phyloP scores from a whole-genome alignment of 2,888 invertebrate species.

The Phrixothrix hirtus region DNA sequence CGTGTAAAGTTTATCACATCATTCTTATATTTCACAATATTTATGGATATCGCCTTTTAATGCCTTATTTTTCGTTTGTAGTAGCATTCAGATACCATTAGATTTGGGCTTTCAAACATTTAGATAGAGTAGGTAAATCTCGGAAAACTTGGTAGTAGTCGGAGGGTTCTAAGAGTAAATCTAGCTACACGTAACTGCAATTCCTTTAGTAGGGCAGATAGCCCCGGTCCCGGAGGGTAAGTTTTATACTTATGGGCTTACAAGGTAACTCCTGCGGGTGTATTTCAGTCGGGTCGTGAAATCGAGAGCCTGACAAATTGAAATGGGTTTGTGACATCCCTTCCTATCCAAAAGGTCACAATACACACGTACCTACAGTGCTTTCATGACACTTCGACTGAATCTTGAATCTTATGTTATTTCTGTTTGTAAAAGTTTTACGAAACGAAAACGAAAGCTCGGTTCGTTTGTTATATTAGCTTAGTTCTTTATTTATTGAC shows the following conservation, averaged over 20 bases:
- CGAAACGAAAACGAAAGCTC: neutral
- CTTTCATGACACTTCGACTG: slow-evolving; percentile 22
- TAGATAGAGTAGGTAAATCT: slow-evolving; percentile 18
- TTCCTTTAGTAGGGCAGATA: slow-evolving; percentile 37
- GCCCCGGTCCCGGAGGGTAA: slow-evolving; percentile 41
- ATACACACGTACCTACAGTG: slow-evolving; percentile 27
- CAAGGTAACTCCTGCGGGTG: slow-evolving; percentile 50
- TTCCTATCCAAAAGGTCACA: slow-evolving; percentile 32
- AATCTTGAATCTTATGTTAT: slow-evolving; percentile 26
- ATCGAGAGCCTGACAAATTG: slow-evolving; percentile 53
- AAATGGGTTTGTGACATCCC: slow-evolving; percentile 48
- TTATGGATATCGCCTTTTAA: too few relatives aligned
- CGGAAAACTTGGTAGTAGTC: slow-evolving; percentile 17
- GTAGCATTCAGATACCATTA: neutral
- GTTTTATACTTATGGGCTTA: slow-evolving; percentile 50
- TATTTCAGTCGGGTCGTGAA: slow-evolving; percentile 50
- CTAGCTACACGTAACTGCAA: slow-evolving; percentile 38
- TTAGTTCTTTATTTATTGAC: too few relatives aligned
- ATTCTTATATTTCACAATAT: neutral
- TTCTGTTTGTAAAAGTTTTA: slow-evolving; percentile 18
- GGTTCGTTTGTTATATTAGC: neutral
- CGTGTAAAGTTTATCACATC: too few relatives aligned
- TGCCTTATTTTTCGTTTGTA: too few relatives aligned
- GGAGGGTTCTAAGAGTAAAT: slow-evolving; percentile 34
- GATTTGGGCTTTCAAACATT: slow-evolving; percentile 10